A percentile compares a stretch with the other conserved stretches of the same genome.
phyloP scores from a whole-genome alignment of 1,140 invertebrate species.

The Asobara japonica region DNA sequence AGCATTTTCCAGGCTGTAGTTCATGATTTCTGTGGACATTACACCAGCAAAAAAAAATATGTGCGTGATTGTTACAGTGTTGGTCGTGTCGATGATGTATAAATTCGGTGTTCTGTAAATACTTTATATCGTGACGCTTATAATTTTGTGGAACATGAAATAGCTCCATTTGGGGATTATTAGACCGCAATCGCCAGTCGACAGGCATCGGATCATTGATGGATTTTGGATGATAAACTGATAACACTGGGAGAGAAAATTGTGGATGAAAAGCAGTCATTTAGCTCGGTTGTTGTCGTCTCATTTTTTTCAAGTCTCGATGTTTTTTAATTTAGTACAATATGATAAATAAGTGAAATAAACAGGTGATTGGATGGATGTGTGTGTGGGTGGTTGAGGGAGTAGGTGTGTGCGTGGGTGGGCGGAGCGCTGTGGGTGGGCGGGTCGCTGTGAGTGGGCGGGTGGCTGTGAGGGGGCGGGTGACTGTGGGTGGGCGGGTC shows the following conservation, averaged over 20 bases:
- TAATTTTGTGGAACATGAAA: conserved; percentile 47
- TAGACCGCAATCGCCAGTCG: neutral
- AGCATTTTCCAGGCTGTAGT: neutral
- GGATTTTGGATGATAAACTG: neutral
- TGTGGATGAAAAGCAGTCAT: too few species aligned
- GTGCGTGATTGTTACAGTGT: neutral
- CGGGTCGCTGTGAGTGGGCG: too few species aligned
- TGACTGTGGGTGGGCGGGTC: too few species aligned
- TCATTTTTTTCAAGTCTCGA: neutral
- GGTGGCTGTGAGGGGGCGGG: too few species aligned
- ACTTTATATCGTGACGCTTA: conserved; percentile 28
- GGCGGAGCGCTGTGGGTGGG: too few species aligned
- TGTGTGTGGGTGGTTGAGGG: too few species aligned
- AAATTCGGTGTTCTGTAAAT: conserved; percentile 26
- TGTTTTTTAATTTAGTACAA: too few species aligned
- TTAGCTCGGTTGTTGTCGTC: too few species aligned
- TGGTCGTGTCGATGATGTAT: conserved; percentile 20
- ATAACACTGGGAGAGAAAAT: too few species aligned
- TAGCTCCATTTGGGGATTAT: conserved; percentile 41
- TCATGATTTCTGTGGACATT: neutral
- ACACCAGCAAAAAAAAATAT: neutral
- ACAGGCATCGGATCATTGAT: neutral
- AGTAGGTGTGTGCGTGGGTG: too few species aligned
- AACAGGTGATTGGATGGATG: too few species aligned
- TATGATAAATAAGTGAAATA: too few species aligned